Evolutionary conservation across 2,888 invertebrate genomes (phyloP).

Genomic region (Dicranocentrus wangi): DNA sequence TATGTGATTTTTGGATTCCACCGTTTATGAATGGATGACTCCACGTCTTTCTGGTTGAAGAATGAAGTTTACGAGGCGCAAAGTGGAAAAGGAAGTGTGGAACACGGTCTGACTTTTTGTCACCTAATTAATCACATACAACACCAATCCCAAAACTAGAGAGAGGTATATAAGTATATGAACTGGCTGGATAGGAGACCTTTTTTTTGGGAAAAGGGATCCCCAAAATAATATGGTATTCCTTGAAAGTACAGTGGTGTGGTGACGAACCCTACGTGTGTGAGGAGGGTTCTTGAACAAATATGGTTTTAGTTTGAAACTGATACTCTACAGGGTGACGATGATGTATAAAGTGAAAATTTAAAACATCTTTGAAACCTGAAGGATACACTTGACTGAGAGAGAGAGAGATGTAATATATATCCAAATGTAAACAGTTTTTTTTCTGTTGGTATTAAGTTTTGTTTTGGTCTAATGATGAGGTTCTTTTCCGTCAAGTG

Average conservation of each 20-base stretch:
- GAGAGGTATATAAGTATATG: background rate
- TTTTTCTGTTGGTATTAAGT: constrained; percentile 32
- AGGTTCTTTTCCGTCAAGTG: background rate
- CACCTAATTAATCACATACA: constrained; percentile 65
- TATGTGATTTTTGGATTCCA: constrained; percentile 28
- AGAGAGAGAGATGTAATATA: background rate
- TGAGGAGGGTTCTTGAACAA: constrained; percentile 40
- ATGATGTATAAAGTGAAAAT: constrained; percentile 31
- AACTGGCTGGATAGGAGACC: constrained; percentile 22
- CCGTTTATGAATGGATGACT: constrained; percentile 53
- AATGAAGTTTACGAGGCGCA: constrained; percentile 63
- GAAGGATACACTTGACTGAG: constrained; percentile 21
- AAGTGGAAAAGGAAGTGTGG: constrained; percentile 65
- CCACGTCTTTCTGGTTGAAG: constrained; percentile 44
- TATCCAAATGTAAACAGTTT: constrained; percentile 40
- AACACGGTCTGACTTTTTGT: constrained; percentile 64
- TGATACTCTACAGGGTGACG: constrained; percentile 36
- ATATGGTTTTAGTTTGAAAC: constrained; percentile 64
- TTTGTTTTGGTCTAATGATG: constrained; percentile 1
- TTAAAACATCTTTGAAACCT: constrained; percentile 22
- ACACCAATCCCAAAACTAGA: constrained; percentile 25
- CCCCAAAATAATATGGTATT: constrained; percentile 1
- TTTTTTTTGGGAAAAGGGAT: constrained; percentile 35
- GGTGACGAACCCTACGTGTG: background rate
- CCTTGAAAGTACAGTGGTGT: background rate